A percentile compares a stretch with the other conserved stretches of the same genome.
phyloP scores from a whole-genome alignment of 1,140 invertebrate species.

The Helicorthomorpha holstii region DNA sequence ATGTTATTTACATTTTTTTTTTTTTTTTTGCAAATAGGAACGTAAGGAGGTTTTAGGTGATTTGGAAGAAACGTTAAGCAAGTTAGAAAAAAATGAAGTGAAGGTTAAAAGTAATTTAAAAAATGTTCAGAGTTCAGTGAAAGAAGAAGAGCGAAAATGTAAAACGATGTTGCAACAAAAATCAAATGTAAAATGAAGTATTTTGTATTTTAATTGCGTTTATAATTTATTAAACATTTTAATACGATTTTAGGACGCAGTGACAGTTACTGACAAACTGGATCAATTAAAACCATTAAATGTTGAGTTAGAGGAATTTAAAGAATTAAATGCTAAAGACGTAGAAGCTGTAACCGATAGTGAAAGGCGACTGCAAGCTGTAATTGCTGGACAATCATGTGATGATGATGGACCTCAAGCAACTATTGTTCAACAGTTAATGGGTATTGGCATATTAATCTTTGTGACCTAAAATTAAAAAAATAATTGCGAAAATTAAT shows the following conservation, averaged over 20 bases:
- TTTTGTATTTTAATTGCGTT: too few species aligned
- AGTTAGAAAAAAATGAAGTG: constrained; percentile 46
- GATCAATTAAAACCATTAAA: too few species aligned
- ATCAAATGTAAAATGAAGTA: too few species aligned
- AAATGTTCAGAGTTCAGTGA: too few species aligned
- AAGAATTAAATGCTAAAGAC: constrained; percentile 46
- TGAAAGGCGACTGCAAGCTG: constrained; percentile 62
- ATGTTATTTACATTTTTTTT: too few species aligned
- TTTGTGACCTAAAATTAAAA: not conserved
- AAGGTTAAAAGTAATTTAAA: constrained; percentile 45
- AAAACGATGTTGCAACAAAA: too few species aligned
- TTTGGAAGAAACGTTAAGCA: constrained; percentile 45
- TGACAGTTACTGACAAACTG: too few species aligned
- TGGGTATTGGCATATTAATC: constrained; percentile 34
- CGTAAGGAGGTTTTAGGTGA: constrained; percentile 42
- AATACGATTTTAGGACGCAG: too few species aligned
- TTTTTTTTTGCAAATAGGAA: constrained; percentile 31
- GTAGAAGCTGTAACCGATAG: constrained; percentile 47
- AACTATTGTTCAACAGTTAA: constrained; percentile 78
- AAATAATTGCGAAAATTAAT: not conserved
- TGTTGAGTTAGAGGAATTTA: constrained; percentile 48
- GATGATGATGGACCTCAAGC: constrained; percentile 61
- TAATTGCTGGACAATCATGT: constrained; percentile 59
- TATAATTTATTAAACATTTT: too few species aligned
- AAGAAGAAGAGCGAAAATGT: too few species aligned